These are phyloP conservation scores for Macropis europaea DNA, from an alignment of 2,888 invertebrate species.

Conservation along the genomic window DNA sequence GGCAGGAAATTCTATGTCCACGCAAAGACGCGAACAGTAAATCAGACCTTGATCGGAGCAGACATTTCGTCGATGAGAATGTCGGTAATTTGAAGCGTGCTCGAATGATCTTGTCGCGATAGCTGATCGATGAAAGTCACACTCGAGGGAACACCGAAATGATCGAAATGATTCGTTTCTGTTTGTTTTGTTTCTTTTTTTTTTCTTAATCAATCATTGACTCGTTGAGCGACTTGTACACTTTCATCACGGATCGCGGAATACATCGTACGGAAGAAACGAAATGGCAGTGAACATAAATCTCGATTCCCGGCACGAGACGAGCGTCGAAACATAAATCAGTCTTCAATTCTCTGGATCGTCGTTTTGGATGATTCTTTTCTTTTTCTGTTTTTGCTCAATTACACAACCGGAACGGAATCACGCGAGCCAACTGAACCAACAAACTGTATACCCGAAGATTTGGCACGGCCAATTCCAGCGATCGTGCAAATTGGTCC, in stretches of 20 bases:
- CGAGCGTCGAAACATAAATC: conserved; percentile 49
- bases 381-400: too few species aligned
- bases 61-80: background rate
- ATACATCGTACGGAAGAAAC: background rate
- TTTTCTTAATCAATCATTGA: background rate
- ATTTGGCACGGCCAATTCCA: conserved; percentile 2
- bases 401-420: conserved; percentile 17
- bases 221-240: background rate
- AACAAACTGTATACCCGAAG: background rate
- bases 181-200: background rate
- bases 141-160: conserved; percentile 22
- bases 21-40: too few species aligned
- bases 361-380: too few species aligned
- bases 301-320: too few species aligned
- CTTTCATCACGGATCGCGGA: background rate
- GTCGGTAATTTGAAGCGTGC: background rate
- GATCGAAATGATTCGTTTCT: too few species aligned
- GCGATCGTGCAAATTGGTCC: conserved; percentile 30
- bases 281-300: conserved; percentile 37
- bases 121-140: background rate
- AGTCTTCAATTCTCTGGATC: conserved; percentile 58
- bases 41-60: too few species aligned
- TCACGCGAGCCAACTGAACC: conserved; percentile 21
- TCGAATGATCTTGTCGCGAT: background rate
- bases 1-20: too few species aligned